phyloP scores from a whole-genome alignment of 2,797 vertebrate species.

The Urosaurus nigricauda region DNA sequence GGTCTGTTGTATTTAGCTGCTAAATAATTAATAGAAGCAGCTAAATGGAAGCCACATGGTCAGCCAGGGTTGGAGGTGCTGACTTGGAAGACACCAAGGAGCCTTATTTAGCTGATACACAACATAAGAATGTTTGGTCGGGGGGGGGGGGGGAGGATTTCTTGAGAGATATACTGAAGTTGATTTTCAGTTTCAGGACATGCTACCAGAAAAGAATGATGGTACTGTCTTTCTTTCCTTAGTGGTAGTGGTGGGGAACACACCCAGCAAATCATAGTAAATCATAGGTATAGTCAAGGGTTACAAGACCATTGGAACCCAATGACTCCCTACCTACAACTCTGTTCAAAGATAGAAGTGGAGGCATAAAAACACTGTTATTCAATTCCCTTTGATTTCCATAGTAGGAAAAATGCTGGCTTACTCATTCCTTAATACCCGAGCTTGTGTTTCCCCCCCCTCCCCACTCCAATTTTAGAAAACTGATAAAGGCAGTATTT shows the following conservation, averaged over 20 bases:
- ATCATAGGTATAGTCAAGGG: constrained; percentile 46
- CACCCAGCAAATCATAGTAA: constrained; percentile 62
- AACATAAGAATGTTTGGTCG: constrained; percentile 49
- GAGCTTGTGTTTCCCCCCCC: not conserved
- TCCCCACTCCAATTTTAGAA: not conserved
- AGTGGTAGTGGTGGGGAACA: not conserved
- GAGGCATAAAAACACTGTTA: not conserved
- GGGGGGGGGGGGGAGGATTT: not conserved
- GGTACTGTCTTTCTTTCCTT: not conserved
- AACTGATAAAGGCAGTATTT: constrained; percentile 26
- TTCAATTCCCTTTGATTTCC: not conserved
- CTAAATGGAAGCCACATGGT: constrained; percentile 56
- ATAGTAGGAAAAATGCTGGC: not conserved
- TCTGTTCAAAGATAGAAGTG: not conserved
- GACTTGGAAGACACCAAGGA: constrained; percentile 23
- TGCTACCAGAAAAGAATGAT: constrained; percentile 23
- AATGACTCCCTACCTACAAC: too few species aligned
- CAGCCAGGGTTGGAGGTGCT: constrained; percentile 18
- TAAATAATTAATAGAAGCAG: constrained; percentile 76
- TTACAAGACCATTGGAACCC: not conserved
- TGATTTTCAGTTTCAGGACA: constrained; percentile 37
- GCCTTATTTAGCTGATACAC: constrained; percentile 39
- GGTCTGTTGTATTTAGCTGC: constrained; percentile 63
- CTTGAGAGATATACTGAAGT: not conserved
- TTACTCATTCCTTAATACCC: not conserved